phyloP scores from a whole-genome alignment of 2,888 invertebrate genomes.

The Drosophila anomalata region DNA sequence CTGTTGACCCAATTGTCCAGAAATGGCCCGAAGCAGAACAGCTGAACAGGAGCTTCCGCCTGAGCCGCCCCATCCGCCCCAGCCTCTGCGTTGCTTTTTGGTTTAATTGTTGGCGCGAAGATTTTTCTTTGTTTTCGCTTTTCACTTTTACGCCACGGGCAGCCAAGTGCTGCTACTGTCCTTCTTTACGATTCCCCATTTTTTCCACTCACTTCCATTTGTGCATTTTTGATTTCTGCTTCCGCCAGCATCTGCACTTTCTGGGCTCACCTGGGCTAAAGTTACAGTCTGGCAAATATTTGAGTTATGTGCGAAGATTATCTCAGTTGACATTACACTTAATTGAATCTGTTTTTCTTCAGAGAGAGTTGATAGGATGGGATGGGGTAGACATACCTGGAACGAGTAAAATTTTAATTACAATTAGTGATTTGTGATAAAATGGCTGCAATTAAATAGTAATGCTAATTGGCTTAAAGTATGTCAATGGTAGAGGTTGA shows the following conservation, averaged over 20 bases:
- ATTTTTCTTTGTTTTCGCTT: conserved; percentile 52
- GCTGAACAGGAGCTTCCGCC: conserved; percentile 25
- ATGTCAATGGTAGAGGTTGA: background rate
- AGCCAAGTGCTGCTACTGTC: conserved; percentile 13
- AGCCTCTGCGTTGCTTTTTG: conserved; percentile 7
- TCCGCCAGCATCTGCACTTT: conserved; percentile 48
- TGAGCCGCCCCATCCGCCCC: conserved; percentile 4
- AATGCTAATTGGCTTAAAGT: background rate
- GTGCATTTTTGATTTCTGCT: conserved; percentile 46
- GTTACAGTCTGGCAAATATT: conserved; percentile 50
- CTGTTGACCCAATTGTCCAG: conserved; percentile 72
- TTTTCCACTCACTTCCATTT: conserved; percentile 1
- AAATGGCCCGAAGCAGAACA: conserved; percentile 43
- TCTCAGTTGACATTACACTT: conserved; percentile 15
- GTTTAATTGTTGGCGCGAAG: conserved; percentile 71
- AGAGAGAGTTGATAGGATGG: background rate
- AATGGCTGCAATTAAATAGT: background rate
- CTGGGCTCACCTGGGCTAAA: conserved; percentile 15
- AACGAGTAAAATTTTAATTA: background rate
- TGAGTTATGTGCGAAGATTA: conserved; percentile 48
- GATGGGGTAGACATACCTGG: conserved; percentile 21
- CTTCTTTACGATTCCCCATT: conserved; percentile 1
- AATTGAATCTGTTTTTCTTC: conserved; percentile 21
- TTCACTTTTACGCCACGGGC: conserved; percentile 32
- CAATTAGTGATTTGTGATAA: background rate